Conservation (phyloP, 2,888 invertebrate genomes). For the Galeopsomyia nigrocyanea region DNA sequence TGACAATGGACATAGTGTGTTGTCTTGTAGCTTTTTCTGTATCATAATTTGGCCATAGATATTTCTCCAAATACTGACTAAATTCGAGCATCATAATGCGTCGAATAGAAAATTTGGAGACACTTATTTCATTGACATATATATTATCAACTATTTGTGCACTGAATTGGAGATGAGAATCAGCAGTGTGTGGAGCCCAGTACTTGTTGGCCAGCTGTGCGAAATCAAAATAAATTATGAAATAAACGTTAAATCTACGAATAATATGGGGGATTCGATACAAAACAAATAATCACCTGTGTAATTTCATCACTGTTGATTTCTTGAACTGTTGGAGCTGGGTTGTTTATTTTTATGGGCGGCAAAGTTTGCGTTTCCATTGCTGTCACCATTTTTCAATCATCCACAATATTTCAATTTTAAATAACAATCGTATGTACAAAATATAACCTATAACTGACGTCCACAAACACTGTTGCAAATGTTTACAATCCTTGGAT, state of each 20-base stretch:
- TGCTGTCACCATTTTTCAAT: neutral
- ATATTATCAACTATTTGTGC: slow-evolving; percentile 88
- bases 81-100: slow-evolving; percentile 97
- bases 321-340: slow-evolving; percentile 88
- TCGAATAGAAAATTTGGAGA: slow-evolving; percentile 86
- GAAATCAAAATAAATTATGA: slow-evolving; percentile 26
- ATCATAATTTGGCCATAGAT: slow-evolving; percentile 95
- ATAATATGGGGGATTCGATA: neutral
- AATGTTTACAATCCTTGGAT: no score
- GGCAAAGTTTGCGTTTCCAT: slow-evolving; percentile 60
- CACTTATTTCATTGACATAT: slow-evolving; percentile 88
- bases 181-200: slow-evolving; percentile 90
- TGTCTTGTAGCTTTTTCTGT: slow-evolving; percentile 81
- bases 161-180: slow-evolving; percentile 81
- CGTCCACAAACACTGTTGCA: no score
- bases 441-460: slow-evolving; percentile 27
- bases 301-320: slow-evolving; percentile 92
- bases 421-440: neutral
- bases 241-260: neutral
- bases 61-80: slow-evolving; percentile 97
- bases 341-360: slow-evolving; percentile 66
- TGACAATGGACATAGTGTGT: slow-evolving; percentile 97
- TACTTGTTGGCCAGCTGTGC: slow-evolving; percentile 89
- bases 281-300: slow-evolving; percentile 72
- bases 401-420: slow-evolving; percentile 8